Base-by-base conservation (phyloP, 2,113 vertebrate species). In the Electrona antarctica region DNA sequence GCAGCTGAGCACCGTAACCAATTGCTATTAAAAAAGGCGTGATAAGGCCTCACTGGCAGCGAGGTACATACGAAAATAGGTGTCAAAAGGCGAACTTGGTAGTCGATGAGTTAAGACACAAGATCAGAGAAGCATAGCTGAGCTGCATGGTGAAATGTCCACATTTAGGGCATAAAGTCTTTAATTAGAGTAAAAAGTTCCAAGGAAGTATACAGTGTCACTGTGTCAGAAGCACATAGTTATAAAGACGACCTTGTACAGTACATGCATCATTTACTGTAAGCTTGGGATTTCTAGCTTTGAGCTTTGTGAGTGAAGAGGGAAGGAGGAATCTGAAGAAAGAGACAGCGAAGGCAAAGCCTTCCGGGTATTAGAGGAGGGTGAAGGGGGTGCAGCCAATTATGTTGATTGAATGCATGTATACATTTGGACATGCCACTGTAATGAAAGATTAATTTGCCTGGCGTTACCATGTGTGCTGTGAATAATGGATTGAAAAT, bases 401-500 rank as follows among this genome's bases (percentile, higher is more conserved):
- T 59, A 45, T 11, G 61, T 60, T 51, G 21, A 3, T 56, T 51
- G 67, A 57, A 54, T 7, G 49, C 8, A 12, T 51, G 11, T 51
- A 8, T 51, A 12, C 13, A 12, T 12, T 46, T 1, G 3, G 46
- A 74, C 59, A 13, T 14, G 77, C 55, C 65, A 41, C 33, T 41
- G 33, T 41, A 58, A 65, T 77, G 13, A 74, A 71, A 77, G 47
- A 71, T 49, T 74, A 0, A 73, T 47, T 12, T 51, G 21, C 48
- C 7, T 12, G 52, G 15, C 7, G 21, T 33, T 54, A 69, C 49
- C 69, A 61, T 60, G 63, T 73, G 67, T 15, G 9, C 5, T 0
- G 1, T 55, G 8, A 69, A 71, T 63, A 33, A 80, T 72, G 68
- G 64, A 74, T 57, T 13, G 62, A 61, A 74, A 58, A 69, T 46